phyloP scores from a whole-genome alignment of 2,113 vertebrate species.

The Ancistrus triradiatus region DNA sequence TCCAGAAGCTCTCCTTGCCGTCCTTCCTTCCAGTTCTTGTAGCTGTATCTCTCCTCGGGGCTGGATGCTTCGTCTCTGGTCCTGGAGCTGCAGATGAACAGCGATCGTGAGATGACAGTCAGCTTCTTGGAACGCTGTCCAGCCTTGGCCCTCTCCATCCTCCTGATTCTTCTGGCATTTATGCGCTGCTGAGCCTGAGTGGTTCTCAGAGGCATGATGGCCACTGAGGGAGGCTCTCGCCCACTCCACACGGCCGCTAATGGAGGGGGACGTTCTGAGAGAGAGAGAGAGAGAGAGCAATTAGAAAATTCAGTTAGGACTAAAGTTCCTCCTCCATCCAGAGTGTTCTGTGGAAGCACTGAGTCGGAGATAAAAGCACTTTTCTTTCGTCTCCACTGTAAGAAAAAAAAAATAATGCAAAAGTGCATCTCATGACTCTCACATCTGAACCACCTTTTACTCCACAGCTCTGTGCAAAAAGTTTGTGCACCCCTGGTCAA shows the following conservation, averaged over 20 bases:
- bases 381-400: conserved; percentile 46
- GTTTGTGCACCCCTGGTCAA: not conserved
- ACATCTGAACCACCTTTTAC: no score
- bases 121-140: conserved; percentile 74
- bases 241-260: conserved; percentile 56
- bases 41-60: conserved; percentile 69
- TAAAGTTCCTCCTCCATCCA: conserved; percentile 36
- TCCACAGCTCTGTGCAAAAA: no score
- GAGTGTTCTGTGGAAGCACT: conserved; percentile 62
- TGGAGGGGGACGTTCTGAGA: conserved; percentile 63
- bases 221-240: conserved; percentile 51
- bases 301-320: conserved; percentile 71
- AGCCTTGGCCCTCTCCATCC: conserved; percentile 74
- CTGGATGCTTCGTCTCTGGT: conserved; percentile 75
- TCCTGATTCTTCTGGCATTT: conserved; percentile 66
- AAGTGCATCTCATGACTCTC: conserved; percentile 28
- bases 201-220: conserved; percentile 66
- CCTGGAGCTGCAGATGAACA: conserved; percentile 82
- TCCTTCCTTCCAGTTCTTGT: conserved; percentile 53
- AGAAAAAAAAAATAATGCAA: no score
- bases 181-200: conserved; percentile 54
- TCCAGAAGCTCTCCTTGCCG: conserved; percentile 47
- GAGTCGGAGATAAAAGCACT: conserved; percentile 53
- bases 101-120: conserved; percentile 81
- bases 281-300: conserved; percentile 48